A percentile compares a stretch with the other conserved stretches of the same genome.
These are phyloP conservation scores for Apus apus DNA, from an alignment of 2,113 vertebrate genomes.

Conservation along the genomic window DNA sequence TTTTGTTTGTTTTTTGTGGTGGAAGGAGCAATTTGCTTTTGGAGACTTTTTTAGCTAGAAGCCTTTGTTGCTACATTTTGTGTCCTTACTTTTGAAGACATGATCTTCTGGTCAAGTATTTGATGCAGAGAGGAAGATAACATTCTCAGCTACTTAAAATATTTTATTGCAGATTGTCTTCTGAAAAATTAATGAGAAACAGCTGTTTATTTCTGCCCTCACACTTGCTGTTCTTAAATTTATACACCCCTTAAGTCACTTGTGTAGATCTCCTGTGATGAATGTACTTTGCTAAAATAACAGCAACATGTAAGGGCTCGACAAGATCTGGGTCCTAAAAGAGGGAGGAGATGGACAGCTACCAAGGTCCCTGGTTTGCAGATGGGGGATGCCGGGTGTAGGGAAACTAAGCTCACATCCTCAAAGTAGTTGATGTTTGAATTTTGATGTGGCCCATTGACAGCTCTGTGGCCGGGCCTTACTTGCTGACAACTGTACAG, in stretches of 20 bases:
- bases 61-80: neutral
- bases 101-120: neutral
- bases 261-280: neutral
- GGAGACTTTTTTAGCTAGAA: neutral
- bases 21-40: neutral
- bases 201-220: neutral
- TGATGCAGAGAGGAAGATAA: neutral
- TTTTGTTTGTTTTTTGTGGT: too few species aligned
- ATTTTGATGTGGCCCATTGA: neutral
- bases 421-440: neutral
- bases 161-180: neutral
- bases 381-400: rapidly evolving
- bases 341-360: neutral
- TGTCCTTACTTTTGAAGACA: neutral
- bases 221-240: neutral
- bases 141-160: neutral
- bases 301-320: neutral
- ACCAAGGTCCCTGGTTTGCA: neutral
- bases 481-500: neutral
- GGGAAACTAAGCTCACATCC: neutral
- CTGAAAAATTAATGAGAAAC: neutral
- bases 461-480: neutral
- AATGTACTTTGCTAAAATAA: neutral
- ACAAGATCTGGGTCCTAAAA: too few species aligned
- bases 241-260: neutral